Percentiles rank a stretch among this genome's conserved stretches.
Evolutionary conservation across 2,888 invertebrate genomes (phyloP).

Genomic region (Cosmia pyralina): DNA sequence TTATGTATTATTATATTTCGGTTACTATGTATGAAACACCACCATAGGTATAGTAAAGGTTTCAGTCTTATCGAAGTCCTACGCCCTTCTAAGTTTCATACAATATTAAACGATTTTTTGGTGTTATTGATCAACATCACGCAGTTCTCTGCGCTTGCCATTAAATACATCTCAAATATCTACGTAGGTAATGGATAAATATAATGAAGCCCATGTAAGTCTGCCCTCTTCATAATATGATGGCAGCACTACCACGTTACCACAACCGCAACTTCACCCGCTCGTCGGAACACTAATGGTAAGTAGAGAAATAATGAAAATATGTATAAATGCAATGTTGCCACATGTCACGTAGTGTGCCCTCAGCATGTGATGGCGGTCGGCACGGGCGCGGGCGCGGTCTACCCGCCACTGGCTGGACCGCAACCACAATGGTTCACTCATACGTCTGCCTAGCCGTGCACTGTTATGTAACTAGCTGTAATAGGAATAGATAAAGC

Average conservation of each 20-base stretch:
- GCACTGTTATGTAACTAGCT: conserved; percentile 27
- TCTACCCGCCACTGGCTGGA: conserved; percentile 37
- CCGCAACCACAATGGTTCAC: conserved; percentile 65
- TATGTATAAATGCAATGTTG: conserved; percentile 15
- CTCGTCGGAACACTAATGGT: conserved; percentile 15
- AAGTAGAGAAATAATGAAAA: conserved; percentile 24
- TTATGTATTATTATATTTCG: conserved; percentile 23
- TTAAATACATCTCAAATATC: neutral
- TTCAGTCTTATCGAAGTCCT: neutral
- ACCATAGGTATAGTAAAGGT: neutral
- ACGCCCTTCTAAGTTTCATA: neutral
- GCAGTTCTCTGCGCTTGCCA: too few species aligned
- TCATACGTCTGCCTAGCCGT: conserved; percentile 54
- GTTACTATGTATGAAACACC: conserved; percentile 12
- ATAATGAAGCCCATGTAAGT: neutral
- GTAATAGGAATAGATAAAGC: too few species aligned
- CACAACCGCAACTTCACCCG: conserved; percentile 37
- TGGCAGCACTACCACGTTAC: neutral
- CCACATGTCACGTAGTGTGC: conserved; percentile 50
- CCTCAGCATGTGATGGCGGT: conserved; percentile 21
- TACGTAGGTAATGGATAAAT: neutral
- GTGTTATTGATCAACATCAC: neutral
- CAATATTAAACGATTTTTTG: too few species aligned
- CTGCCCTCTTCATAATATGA: conserved; percentile 10
- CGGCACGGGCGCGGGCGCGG: conserved; percentile 28